Conservation (phyloP, 2,888 invertebrate species). For the Nebria brevicollis region DNA sequence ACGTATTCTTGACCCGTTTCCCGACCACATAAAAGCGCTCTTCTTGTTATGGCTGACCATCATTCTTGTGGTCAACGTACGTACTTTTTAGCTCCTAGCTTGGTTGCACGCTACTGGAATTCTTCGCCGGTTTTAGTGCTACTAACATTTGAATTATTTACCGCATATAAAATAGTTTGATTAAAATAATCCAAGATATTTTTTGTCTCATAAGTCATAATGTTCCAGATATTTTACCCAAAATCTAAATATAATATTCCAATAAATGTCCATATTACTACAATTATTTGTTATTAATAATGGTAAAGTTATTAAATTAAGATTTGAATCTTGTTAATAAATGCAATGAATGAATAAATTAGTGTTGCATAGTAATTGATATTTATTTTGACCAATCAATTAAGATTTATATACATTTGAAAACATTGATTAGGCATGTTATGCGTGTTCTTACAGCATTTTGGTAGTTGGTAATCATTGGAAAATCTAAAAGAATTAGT, state of each 20-base stretch:
- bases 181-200: neutral
- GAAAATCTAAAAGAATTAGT: neutral
- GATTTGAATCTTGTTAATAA: too few relatives aligned
- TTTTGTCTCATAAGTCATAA: neutral
- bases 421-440: too few relatives aligned
- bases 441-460: neutral
- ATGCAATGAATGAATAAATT: too few relatives aligned
- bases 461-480: neutral
- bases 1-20: neutral
- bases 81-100: neutral
- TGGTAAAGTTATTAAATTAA: too few relatives aligned
- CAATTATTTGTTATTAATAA: too few relatives aligned
- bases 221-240: too few relatives aligned
- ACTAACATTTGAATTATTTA: neutral
- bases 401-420: too few relatives aligned
- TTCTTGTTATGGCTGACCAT: neutral
- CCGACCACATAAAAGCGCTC: neutral
- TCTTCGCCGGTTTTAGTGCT: neutral
- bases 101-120: neutral
- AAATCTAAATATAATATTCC: too few relatives aligned
- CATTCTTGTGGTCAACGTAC: neutral
- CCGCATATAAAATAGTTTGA: neutral
- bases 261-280: too few relatives aligned
- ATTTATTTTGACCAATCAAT: too few relatives aligned
- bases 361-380: too few relatives aligned